Conservation (phyloP, 2,113 vertebrate species). For the Falco punctatus region DNA sequence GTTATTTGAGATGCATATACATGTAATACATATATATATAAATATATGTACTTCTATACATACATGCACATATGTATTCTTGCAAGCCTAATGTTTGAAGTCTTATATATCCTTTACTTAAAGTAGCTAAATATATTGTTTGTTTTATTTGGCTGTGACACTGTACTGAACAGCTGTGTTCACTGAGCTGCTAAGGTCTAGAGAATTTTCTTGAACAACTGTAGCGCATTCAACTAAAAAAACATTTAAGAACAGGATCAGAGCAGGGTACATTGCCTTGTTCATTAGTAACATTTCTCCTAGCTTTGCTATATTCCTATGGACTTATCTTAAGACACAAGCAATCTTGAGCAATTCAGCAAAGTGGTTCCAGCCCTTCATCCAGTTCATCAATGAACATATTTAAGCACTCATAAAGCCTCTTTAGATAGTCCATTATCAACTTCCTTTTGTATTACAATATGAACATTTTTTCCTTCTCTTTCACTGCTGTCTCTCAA, state of each 20-base stretch:
- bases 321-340: neutral
- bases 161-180: neutral
- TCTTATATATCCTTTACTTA: neutral
- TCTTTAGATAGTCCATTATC: neutral
- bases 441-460: neutral
- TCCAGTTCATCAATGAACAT: neutral
- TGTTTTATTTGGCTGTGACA: neutral
- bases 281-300: neutral
- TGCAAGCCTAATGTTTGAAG: neutral
- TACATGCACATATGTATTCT: neutral
- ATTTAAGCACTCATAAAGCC: neutral
- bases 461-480: neutral
- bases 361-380: neutral
- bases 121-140: neutral
- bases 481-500: neutral
- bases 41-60: neutral
- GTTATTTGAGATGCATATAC: neutral
- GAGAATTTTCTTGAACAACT: neutral
- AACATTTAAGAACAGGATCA: neutral
- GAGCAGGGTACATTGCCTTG: neutral
- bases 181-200: neutral
- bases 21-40: neutral
- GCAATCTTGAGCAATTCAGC: neutral
- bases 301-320: neutral
- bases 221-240: neutral